Percentiles rank a stretch among this genome's conserved stretches.
These are phyloP conservation scores for Apis cerana DNA, from an alignment of 1,140 invertebrate species.

Conservation along the genomic window DNA sequence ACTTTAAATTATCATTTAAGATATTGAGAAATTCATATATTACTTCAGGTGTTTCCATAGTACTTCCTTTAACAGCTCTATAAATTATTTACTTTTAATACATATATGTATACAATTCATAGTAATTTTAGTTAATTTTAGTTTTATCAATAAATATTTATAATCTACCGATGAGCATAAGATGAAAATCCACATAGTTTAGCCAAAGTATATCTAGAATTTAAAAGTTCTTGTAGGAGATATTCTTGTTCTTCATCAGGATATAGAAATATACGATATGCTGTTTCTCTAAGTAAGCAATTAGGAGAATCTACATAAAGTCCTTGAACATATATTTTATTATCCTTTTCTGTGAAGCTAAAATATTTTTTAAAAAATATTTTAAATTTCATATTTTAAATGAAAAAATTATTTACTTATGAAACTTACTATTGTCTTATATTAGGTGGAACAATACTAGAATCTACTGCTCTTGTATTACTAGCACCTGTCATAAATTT, in stretches of 20 bases:
- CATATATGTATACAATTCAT: background rate
- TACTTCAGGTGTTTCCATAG: conserved; percentile 90
- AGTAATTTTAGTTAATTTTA: background rate
- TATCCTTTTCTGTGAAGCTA: conserved; percentile 89
- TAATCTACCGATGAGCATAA: conserved; percentile 89
- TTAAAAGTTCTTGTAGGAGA: conserved; percentile 87
- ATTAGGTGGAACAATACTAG: conserved; percentile 85
- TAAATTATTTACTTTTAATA: conserved; percentile 34
- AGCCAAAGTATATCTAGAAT: conserved; percentile 89
- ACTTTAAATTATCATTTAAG: conserved; percentile 86
- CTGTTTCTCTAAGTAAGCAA: conserved; percentile 91
- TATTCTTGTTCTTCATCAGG: conserved; percentile 90
- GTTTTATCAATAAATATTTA: conserved; percentile 27
- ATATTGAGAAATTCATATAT: conserved; percentile 91
- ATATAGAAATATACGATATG: conserved; percentile 93
- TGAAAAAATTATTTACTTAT: conserved; percentile 9
- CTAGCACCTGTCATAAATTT: conserved; percentile 91
- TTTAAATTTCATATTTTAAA: conserved; percentile 10
- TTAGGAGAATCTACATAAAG: conserved; percentile 92
- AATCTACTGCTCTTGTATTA: conserved; percentile 84
- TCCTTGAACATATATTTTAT: conserved; percentile 88
- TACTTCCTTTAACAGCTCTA: conserved; percentile 92
- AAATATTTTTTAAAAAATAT: conserved; percentile 20
- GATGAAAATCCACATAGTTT: conserved; percentile 92
- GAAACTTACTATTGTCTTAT: conserved; percentile 88